Evolutionary conservation across 2,888 invertebrate genomes (phyloP), one percentile per base, ranked within the genome.

Genomic region (Eupeodes luniger): DNA sequence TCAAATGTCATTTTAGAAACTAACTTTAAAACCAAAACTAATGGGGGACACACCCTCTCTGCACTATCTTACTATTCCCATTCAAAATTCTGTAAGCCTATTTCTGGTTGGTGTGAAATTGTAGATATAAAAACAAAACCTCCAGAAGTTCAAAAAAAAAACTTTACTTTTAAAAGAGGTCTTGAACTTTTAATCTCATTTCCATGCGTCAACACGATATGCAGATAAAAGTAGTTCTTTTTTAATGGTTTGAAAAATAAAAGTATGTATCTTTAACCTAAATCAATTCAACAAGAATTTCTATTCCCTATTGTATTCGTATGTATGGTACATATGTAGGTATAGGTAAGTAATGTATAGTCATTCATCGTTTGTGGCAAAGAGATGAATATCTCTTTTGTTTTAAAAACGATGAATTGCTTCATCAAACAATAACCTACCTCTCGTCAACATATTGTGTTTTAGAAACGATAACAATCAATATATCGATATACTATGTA

Each of bases 381-480:
- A 67, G 47, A 69, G 53, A 79, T 64, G 27, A 55, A 27, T 47
- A 47, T 59, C 40, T 69, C 67, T 72, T 78, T 36, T 19, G 61
- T 66, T 49, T 66, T 27, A 49, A 66, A 57, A 59, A 72, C 66
- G 76, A 79, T 83, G 79, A 76, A 83, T 76, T 76, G 86, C 86
- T 80, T 59, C 86, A 72, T 83, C 86, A 80, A 80, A 87, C 86
- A 79, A 87, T 87, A 87, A 83, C 72, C 86, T 82, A 82, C 66
- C 27, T 82, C 70, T 64, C 34, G 66, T 72, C 44, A 66, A 77
- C 55, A 77, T 67, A 55, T 79, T 86, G 81, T 74, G 49, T 66
- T 47, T 57, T 59, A 51, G 27, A 44, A 70, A 12, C 72, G 86
- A 87, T 87, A 83, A 66, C 75, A 83, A 83, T 87, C 86, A 66